phyloP scores from a whole-genome alignment of 2,888 invertebrate genomes.

The Amiota mariae region DNA sequence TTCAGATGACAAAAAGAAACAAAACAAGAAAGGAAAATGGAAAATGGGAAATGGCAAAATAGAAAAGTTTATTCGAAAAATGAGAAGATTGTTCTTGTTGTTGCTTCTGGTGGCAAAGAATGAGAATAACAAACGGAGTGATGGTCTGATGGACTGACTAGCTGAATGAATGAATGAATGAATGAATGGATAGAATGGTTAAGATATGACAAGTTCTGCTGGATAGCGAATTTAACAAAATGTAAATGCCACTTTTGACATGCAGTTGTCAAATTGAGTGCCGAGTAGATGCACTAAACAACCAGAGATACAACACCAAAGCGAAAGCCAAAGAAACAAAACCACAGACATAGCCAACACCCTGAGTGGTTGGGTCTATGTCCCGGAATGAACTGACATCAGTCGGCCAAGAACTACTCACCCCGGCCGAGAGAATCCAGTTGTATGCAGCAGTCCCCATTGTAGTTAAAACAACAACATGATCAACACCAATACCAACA shows the following conservation, averaged over 20 bases:
- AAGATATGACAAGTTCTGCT: slow-evolving; percentile 6
- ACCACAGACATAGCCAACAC: neutral
- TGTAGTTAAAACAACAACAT: too few relatives aligned
- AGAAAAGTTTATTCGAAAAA: neutral
- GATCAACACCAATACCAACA: neutral
- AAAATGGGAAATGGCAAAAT: neutral
- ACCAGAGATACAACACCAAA: neutral
- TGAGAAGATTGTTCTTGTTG: too few relatives aligned
- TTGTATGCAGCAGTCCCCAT: too few relatives aligned
- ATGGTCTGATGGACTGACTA: neutral
- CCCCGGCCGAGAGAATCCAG: too few relatives aligned
- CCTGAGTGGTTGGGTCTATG: too few relatives aligned
- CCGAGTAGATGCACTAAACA: neutral
- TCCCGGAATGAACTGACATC: too few relatives aligned
- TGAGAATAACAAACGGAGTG: neutral
- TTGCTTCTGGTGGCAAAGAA: neutral
- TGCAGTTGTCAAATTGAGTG: slow-evolving; percentile 29
- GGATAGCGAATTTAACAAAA: slow-evolving; percentile 9
- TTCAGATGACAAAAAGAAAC: neutral
- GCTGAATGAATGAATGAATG: neutral
- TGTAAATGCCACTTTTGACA: slow-evolving; percentile 24
- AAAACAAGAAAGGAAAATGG: neutral
- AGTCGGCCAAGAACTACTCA: too few relatives aligned
- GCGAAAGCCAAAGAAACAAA: neutral
- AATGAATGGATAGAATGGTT: too few relatives aligned